Conservation (phyloP, 2,888 invertebrate genomes). For the Tinea pellionella region DNA sequence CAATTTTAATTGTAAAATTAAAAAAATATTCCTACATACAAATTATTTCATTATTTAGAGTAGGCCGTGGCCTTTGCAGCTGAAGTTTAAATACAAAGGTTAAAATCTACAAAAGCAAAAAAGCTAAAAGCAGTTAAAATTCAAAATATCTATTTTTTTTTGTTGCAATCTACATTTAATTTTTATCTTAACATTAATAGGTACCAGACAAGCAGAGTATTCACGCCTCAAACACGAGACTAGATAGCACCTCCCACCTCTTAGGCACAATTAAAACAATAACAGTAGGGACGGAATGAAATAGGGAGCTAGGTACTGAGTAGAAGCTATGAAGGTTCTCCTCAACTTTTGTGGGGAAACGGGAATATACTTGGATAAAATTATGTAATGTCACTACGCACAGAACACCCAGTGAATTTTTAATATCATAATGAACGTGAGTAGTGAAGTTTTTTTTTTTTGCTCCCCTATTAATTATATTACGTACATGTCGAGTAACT, state of each 20-base stretch:
- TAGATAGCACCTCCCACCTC: constrained; percentile 29
- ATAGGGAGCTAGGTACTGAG: constrained; percentile 52
- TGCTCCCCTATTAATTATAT: constrained; percentile 11
- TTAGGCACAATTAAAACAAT: constrained; percentile 59
- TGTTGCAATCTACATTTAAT: too few species aligned
- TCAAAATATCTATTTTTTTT: too few species aligned
- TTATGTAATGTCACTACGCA: constrained; percentile 41
- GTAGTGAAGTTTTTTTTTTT: constrained; percentile 12
- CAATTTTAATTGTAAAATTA: too few species aligned
- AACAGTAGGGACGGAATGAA: constrained; percentile 32
- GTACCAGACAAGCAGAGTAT: background rate
- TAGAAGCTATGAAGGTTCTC: constrained; percentile 43
- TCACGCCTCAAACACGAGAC: background rate
- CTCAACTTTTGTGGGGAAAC: constrained; percentile 4
- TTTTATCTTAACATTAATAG: too few species aligned
- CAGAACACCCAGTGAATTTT: constrained; percentile 15
- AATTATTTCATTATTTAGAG: too few species aligned
- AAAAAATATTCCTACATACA: too few species aligned
- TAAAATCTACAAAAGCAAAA: too few species aligned
- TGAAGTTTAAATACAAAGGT: too few species aligned
- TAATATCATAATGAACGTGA: constrained; percentile 15
- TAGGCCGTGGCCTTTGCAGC: too few species aligned
- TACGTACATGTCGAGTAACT: background rate
- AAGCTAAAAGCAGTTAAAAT: too few species aligned
- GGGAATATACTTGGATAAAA: constrained; percentile 44